phyloP scores from a whole-genome alignment of 1,140 invertebrate species.

The Batillaria attramentaria region DNA sequence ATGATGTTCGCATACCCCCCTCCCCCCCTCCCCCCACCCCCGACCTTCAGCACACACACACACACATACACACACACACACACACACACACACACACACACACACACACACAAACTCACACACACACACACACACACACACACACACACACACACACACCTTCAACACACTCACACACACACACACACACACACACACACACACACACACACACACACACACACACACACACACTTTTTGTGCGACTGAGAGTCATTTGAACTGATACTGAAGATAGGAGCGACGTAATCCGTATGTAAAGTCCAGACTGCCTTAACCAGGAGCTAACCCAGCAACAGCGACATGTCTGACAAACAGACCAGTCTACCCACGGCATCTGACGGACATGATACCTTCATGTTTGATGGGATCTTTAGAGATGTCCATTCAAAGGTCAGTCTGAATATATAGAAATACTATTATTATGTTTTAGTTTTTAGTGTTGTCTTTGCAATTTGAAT shows the following conservation, averaged over 20 bases:
- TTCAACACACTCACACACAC: neutral
- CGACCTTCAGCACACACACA: neutral
- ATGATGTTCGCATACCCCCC: neutral
- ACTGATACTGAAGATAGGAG: neutral
- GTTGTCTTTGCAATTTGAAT: too few relatives aligned
- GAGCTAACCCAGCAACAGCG: too few relatives aligned
- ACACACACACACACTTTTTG: neutral
- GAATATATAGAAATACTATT: neutral
- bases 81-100: neutral
- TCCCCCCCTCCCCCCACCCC: neutral
- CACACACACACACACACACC: neutral
- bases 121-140: neutral
- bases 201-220: constrained; percentile 2
- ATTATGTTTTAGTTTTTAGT: neutral
- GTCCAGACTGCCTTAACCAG: neutral
- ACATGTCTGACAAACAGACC: neutral
- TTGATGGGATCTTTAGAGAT: neutral
- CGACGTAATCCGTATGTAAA: neutral
- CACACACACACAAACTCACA: neutral
- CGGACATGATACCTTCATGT: neutral
- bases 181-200: neutral
- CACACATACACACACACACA: neutral
- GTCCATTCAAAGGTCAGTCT: neutral
- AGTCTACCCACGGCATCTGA: neutral
- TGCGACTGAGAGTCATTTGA: neutral